Base-by-base conservation (phyloP, 2,113 vertebrate species). In the Rhegmatorhina hoffmannsi region DNA sequence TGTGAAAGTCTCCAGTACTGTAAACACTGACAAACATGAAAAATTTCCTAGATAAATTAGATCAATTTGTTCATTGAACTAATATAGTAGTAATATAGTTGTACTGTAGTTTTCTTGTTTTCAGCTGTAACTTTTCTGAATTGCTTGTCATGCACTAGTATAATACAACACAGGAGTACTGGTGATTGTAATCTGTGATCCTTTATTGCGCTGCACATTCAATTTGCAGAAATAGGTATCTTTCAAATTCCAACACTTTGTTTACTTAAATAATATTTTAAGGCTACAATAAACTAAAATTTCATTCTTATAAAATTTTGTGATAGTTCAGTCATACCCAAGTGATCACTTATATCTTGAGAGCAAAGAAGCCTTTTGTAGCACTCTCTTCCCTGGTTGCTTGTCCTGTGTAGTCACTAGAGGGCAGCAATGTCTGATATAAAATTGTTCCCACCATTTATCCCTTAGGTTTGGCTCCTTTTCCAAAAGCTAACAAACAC, bases 401-500 rank as follows among this genome's bases (percentile, higher is more conserved):
- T 24, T 47, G 11, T 49, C 24, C 44, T 13, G 0, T 6, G 1
- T 0, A 1, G 47, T 64, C 98, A 94, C 96, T 96, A 97, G 98
- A 96, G 97, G 98, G 97, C 98, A 98, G 94, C 96, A 96, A 82
- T 89, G 80, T 68, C 89, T 77, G 90, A 69, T 72, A 40, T 31
- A 97, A 97, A 19, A 31, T 31, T 87, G 19, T 33, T 76, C 44
- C 31, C n/a, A 49, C n/a, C 29, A 5, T 17, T 56, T 40, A n/a
- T 62, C 36, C 38, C 12, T 49, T 28, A 17, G 77, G 59, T 79
- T 87, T 72, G 77, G 62, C 38, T 95, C 36, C 33, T 59, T 10
- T 64, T 47, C 38, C 56, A 83, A 80, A 89, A 85, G 43, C 84
- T 94, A 66, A 49, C 66, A 66, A 66, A 46, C 63, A 63, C 67